Evolutionary conservation across 2,113 vertebrate species (phyloP).

Genomic region (Genyomyrus donnyi): DNA sequence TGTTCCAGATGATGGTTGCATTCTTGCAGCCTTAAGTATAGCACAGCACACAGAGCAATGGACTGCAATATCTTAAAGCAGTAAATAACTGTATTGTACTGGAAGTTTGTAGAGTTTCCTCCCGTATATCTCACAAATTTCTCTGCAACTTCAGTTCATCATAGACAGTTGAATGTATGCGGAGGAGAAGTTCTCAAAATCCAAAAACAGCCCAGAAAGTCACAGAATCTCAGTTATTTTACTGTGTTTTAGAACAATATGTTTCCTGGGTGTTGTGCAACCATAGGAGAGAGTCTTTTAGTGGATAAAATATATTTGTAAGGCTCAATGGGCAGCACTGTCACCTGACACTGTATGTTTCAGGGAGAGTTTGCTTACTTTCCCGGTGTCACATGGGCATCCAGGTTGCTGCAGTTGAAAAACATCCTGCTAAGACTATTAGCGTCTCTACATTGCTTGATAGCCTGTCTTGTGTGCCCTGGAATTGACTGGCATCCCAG

Average conservation of each 20-base stretch:
- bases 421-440: neutral
- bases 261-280: neutral
- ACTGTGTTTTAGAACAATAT: neutral
- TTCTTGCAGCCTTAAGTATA: neutral
- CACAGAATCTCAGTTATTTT: neutral
- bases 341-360: neutral
- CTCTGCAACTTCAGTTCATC: neutral
- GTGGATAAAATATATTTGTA: neutral
- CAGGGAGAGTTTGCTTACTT: neutral
- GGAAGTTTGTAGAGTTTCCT: neutral
- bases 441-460: neutral
- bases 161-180: neutral
- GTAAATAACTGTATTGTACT: neutral
- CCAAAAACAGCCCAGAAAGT: neutral
- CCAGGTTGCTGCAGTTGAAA: neutral
- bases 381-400: neutral
- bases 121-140: neutral
- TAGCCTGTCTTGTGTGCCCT: neutral
- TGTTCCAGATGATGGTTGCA: neutral
- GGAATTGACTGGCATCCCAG: neutral
- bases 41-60: neutral
- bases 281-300: neutral
- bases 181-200: neutral
- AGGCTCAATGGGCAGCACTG: neutral
- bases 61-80: neutral